phyloP scores from a whole-genome alignment of 2,888 invertebrate genomes.

The Ganaspis brasiliensis region DNA sequence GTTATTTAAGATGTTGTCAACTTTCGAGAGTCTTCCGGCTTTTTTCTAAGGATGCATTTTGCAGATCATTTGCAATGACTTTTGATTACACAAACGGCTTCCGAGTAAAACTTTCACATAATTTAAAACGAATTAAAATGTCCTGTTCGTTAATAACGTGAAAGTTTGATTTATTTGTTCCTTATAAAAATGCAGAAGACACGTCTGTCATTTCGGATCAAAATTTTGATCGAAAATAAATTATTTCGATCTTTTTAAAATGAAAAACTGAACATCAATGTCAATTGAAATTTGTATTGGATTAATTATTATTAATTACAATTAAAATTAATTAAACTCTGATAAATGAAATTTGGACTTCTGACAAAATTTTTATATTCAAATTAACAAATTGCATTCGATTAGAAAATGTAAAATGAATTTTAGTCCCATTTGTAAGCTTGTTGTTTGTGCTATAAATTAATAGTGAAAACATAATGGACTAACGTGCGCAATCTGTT shows the following conservation, averaged over 20 bases:
- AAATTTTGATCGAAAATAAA: too few relatives aligned
- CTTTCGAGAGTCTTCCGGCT: slow-evolving; percentile 23
- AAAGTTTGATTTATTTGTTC: not conserved
- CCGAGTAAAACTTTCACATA: slow-evolving; percentile 13
- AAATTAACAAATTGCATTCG: not conserved
- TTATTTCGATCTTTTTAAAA: too few relatives aligned
- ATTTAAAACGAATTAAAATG: not conserved
- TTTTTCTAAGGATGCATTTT: slow-evolving; percentile 14
- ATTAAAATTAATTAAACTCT: too few relatives aligned
- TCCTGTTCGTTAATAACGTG: not conserved
- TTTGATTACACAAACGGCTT: slow-evolving; percentile 6
- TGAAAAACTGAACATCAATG: too few relatives aligned
- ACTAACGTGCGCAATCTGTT: slow-evolving; percentile 10
- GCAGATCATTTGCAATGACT: slow-evolving; percentile 2
- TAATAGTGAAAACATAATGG: slow-evolving; percentile 11
- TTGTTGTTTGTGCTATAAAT: not conserved
- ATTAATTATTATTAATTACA: too few relatives aligned
- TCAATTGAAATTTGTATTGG: too few relatives aligned
- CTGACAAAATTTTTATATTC: not conserved
- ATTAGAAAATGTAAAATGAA: not conserved
- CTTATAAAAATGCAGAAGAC: not conserved
- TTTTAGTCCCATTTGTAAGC: not conserved
- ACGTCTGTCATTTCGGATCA: too few relatives aligned
- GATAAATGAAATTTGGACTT: not conserved
- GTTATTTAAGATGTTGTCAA: slow-evolving; percentile 9